Evolutionary conservation across 2,113 vertebrate genomes (phyloP), one percentile per base, ranked within the genome.

Genomic region (Bagarius yarrelli): DNA sequence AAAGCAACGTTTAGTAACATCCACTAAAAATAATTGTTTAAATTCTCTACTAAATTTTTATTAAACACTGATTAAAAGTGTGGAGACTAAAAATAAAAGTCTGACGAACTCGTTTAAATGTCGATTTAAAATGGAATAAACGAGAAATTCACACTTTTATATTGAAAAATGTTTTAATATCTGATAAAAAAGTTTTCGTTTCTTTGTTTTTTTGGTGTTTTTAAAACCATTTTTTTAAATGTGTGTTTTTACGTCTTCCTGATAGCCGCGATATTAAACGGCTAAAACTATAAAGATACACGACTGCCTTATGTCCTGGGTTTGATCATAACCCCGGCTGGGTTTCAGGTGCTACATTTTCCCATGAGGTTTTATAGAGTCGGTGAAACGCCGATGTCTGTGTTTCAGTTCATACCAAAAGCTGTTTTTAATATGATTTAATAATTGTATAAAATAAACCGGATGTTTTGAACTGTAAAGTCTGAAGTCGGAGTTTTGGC

Each of bases 241-340:
- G n/a, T n/a, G n/a, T n/a, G n/a, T n/a, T n/a, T n/a, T n/a, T 60
- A 56, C 55, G 44, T 80, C 71, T 71, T 71, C 77, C 32, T 55
- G 5, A 66, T 21, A 52, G 74, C 53, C 76, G 47, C 9, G 34
- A 27, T 77, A 77, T 25, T 63, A 76, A 44, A 77, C 47, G 63
- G 73, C 30, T 80, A n/a, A 53, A 60, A 73, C 27, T 53, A 70
- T 77, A 79, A 80, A 79, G 61, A 34, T 30, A 36, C 63, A 79
- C 21, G 75, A 69, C 80, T 85, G 80, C 80, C 83, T 82, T 79
- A 59, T 75, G 55, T 81, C 75, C 32, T 32, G 63, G 63, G 18
- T 69, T 79, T 12, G 18, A 36, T 66, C 8, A 61, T 25, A 19
- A 76, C 71, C 44, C 74, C 47, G 64, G 23, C 36, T 47, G 66